A percentile compares a stretch with the other conserved stretches of the same genome.
Conservation (phyloP, 2,888 invertebrate species). For the Aleiodes alternator region DNA sequence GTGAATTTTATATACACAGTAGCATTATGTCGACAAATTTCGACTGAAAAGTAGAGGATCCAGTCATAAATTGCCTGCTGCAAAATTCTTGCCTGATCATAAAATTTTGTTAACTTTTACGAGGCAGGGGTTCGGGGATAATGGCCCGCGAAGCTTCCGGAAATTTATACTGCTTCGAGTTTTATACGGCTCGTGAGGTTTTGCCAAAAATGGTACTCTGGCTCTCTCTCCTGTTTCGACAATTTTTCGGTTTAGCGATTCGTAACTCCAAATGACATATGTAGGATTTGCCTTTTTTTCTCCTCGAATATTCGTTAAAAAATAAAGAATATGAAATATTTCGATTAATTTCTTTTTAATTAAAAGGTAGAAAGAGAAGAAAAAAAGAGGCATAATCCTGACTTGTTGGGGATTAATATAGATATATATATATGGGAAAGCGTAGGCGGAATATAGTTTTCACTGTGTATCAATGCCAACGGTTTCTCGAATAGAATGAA, state of each 20-base stretch:
- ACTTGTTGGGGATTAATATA: neutral
- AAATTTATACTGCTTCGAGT: slow-evolving; percentile 50
- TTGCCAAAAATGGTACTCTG: slow-evolving; percentile 29
- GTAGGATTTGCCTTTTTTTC: neutral
- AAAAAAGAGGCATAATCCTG: neutral
- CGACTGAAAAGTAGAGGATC: slow-evolving; percentile 3
- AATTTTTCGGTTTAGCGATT: slow-evolving; percentile 30
- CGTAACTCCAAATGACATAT: neutral
- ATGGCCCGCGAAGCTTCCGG: slow-evolving; percentile 56
- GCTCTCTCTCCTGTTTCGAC: slow-evolving; percentile 5
- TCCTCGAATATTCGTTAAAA: neutral
- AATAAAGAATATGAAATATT: neutral
- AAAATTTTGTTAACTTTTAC: slow-evolving; percentile 60
- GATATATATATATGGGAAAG: neutral
- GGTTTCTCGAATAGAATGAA: slow-evolving; percentile 23
- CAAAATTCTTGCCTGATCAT: slow-evolving; percentile 51
- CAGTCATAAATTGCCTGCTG: slow-evolving; percentile 52
- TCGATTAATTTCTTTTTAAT: no score
- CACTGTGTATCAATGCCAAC: slow-evolving; percentile 26
- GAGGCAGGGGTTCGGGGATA: slow-evolving; percentile 52
- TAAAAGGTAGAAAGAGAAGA: no score
- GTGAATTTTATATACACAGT: slow-evolving; percentile 1
- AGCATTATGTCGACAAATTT: slow-evolving; percentile 9
- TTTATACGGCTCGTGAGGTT: slow-evolving; percentile 37
- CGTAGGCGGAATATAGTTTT: slow-evolving; percentile 29